Conservation (phyloP, 2,797 vertebrate genomes). For the Chrosomus eos region DNA sequence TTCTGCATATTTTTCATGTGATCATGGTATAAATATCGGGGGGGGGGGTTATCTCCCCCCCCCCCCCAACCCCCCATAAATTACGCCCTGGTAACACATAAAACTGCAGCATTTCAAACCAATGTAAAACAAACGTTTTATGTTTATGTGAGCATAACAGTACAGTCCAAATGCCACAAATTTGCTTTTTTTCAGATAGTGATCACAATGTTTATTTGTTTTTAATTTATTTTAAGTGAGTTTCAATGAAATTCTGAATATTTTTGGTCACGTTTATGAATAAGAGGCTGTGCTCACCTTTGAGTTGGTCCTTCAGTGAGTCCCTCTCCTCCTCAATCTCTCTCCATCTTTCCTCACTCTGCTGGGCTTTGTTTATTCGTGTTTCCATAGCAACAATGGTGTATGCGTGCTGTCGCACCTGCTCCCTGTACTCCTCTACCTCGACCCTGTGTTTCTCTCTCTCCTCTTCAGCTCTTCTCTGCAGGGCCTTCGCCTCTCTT, state of each 20-base stretch:
- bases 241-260: background rate
- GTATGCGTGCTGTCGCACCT: slow-evolving; percentile 79
- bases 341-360: slow-evolving; percentile 53
- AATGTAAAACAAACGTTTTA: background rate
- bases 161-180: background rate
- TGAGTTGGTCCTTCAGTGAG: slow-evolving; percentile 50
- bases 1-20: too few species aligned
- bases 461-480: slow-evolving; percentile 64
- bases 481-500: slow-evolving; percentile 57
- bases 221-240: background rate
- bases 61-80: too few species aligned
- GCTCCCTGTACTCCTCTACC: slow-evolving; percentile 74
- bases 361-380: slow-evolving; percentile 49
- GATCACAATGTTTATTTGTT: background rate
- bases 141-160: too few species aligned
- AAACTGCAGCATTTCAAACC: background rate
- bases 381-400: slow-evolving; percentile 80
- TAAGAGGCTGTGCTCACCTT: slow-evolving; percentile 64
- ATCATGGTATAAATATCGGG: too few species aligned
- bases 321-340: slow-evolving; percentile 72
- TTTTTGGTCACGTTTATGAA: background rate
- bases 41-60: too few species aligned
- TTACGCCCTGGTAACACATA: too few species aligned
- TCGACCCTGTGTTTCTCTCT: slow-evolving; percentile 65
- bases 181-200: background rate